Base-by-base conservation (phyloP, 1,140 invertebrate genomes). In the Calephelis virginiensis region DNA sequence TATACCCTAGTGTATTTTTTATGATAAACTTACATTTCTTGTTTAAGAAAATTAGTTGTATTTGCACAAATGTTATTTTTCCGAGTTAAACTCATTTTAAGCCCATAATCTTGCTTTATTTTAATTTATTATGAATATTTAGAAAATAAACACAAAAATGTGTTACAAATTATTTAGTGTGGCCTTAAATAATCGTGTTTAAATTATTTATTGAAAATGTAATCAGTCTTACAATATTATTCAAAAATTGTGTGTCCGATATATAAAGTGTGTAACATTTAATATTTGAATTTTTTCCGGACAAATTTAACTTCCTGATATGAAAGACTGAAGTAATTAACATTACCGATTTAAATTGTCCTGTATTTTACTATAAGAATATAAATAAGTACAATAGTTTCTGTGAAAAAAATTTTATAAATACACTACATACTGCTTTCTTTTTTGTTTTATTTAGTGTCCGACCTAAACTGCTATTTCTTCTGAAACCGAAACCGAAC, bases 51-150 rank as follows among this genome's bases (percentile, higher is more conserved):
- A 17, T 53, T 28, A 53, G 50, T 14, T 53, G 17, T 53, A 53
- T 17, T 53, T 53, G 14, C 50, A 53, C 50, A 13, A 4, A 53
- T 53, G 50, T 53, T 53, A 53, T 63, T 60, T 69, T 67, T 71
- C 79, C 83, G 86, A 89, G 86, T 89, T 76, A 85, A 89, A 89
- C 86, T 89, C 86, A 79, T 60, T 9, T 56, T 50, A 56, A 78
- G 83, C 83, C 84, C 82, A 74, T 80, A 81, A 66, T 80, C 81
- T 88, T 88, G 85, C 83, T 84, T 77, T 78, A 79, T 78, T 83
- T 76, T 85, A 80, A 86, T 88, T 86, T 86, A 86, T 88, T 82
- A 45, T 73, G 72, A 71, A 60, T 66, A 61, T 49, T 53, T 64
- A 66, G 49, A 60, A 53, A 61, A 61, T 43, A 40, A 61, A 61